Conservation (phyloP, 2,888 invertebrate genomes). For the Lymantria monacha region DNA sequence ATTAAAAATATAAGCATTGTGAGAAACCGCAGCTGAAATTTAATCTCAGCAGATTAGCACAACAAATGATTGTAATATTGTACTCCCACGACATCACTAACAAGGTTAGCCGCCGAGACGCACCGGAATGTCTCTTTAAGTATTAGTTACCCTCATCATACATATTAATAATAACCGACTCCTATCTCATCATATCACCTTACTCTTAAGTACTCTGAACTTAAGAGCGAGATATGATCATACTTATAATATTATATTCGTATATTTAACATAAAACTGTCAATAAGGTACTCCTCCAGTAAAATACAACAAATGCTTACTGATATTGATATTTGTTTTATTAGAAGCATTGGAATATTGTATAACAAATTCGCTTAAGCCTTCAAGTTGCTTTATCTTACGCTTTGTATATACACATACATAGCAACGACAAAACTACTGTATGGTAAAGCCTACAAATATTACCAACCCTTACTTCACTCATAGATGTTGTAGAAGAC, state of each 20-base stretch:
- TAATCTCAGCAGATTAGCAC: conserved; percentile 34
- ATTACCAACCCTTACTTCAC: no score
- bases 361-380: no score
- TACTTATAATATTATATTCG: background rate
- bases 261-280: background rate
- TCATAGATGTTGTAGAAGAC: no score
- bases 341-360: no score
- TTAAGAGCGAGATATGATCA: conserved; percentile 2
- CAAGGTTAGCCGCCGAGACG: conserved; percentile 21
- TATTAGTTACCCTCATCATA: conserved; percentile 17
- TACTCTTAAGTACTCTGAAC: conserved; percentile 13
- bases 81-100: conserved; percentile 28
- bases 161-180: conserved; percentile 24
- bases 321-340: no score
- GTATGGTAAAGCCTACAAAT: no score
- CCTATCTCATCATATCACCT: conserved; percentile 18
- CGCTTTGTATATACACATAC: no score
- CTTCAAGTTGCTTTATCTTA: no score
- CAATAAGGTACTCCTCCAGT: no score
- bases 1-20: conserved; percentile 69
- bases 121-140: conserved; percentile 13
- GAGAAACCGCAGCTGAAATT: conserved; percentile 54
- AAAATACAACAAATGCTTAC: no score
- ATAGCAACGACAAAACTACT: no score
- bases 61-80: background rate